Evolutionary conservation across 1,140 invertebrate genomes (phyloP).

Genomic region (Pollicipes pollicipes): DNA sequence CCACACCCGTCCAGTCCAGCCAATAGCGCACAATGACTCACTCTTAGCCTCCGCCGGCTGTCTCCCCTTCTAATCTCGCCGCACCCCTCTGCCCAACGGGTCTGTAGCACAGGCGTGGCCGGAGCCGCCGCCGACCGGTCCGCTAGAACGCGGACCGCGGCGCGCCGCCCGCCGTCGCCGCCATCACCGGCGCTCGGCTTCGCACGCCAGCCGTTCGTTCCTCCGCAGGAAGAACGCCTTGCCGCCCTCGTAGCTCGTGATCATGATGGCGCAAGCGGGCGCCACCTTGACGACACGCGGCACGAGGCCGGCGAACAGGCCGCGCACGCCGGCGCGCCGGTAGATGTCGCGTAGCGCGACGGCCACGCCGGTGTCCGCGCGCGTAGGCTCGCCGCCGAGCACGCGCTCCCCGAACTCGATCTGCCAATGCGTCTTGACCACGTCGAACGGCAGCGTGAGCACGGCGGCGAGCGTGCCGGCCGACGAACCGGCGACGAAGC

Average conservation of each 20-base stretch:
- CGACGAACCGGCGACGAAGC: constrained; percentile 64
- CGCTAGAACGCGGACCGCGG: no score
- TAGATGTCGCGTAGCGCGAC: constrained; percentile 39
- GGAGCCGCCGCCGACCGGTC: no score
- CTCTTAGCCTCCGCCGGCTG: no score
- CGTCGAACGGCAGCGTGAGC: constrained; percentile 90
- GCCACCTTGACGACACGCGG: constrained; percentile 84
- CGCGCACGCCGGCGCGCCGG: constrained; percentile 43
- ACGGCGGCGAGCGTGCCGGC: constrained; percentile 60
- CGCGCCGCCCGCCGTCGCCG: no score
- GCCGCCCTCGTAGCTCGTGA: constrained; percentile 86
- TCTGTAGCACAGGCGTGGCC: no score
- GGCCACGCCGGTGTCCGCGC: background rate
- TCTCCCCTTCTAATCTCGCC: no score
- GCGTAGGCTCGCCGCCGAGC: constrained; percentile 3
- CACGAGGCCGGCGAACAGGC: constrained; percentile 60
- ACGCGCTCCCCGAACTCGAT: constrained; percentile 79
- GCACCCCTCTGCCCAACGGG: no score
- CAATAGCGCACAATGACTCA: no score
- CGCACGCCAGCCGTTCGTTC: background rate
- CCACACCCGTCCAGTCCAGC: no score
- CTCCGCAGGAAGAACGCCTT: constrained; percentile 54
- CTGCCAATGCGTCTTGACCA: constrained; percentile 93
- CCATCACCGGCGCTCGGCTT: no score
- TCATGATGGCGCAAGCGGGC: constrained; percentile 97